Evolutionary conservation across 2,888 invertebrate genomes (phyloP), one percentile per base, ranked within the genome.

Genomic region (Listrodromus nycthemerus): DNA sequence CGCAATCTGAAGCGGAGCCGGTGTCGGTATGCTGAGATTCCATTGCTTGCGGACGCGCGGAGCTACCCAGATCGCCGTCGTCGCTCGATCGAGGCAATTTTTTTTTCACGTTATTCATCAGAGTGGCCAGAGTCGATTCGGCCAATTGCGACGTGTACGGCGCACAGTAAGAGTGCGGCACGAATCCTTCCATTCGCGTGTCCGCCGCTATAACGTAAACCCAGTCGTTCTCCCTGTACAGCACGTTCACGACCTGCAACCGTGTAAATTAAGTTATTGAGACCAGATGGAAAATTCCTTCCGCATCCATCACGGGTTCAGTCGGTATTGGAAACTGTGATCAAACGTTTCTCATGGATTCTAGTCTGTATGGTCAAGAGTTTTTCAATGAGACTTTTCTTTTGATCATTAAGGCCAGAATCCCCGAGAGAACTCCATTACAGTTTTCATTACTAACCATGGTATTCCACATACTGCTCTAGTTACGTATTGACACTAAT

Each of bases 211-310:
- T 98, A 0, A 99, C 98, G 94, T 99, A 99, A 8, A 98, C 98
- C 99, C 99, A 99, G 94, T 99, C 98, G 92, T 98, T 98, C 93
- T 99, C 99, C 88, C 98, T 95, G 93, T 99, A 99, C 85, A 99
- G 94, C 84, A 98, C 97, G 94, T 98, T 98, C n/a, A 98, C 98
- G 91, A 98, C 96, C 95, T 96, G 92, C 58, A 92, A 93, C 86
- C 69, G 52, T 24, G 50, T 10, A 19, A 63, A 69, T 48, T 24
- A 65, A 21, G 10, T 55, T 55, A 55, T 24, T 24, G 10, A 37
- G 37, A 37, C 37, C 37, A 37, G 1, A 37, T 10, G 37, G 10
- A 37, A 10, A 7, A 37, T 8, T 37, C 37, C 37, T 10, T 37
- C 37, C 8, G 8, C 2, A 8, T 8, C 37, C 37, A 2, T 37